Percentiles rank a stretch among this genome's conserved stretches.
Evolutionary conservation across 2,113 vertebrate species (phyloP).

Genomic region (Saguinus midas): DNA sequence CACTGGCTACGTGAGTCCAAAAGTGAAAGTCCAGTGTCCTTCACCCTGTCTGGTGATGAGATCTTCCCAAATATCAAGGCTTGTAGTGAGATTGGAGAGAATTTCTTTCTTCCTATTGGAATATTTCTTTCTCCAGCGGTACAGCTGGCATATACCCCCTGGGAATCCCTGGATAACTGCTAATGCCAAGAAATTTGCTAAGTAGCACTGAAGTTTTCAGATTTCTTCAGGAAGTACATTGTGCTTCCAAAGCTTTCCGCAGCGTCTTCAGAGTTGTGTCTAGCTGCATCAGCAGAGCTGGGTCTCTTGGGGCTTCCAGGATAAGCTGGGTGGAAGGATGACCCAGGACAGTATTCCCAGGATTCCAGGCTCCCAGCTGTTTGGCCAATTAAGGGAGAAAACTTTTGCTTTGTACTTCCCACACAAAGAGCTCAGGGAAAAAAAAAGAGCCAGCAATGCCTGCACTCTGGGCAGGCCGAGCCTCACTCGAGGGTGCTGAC

Average conservation of each 20-base stretch:
- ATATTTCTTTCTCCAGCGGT: not conserved
- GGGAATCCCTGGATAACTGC: not conserved
- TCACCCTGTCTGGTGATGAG: not conserved
- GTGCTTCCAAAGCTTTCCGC: not conserved
- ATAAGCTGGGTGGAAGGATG: not conserved
- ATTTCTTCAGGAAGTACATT: not conserved
- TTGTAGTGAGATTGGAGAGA: not conserved
- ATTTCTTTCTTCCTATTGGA: not conserved
- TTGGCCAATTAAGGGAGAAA: conserved; percentile 58
- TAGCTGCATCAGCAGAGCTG: conserved; percentile 11
- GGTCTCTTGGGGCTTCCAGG: conserved; percentile 15
- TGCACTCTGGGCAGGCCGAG: not conserved
- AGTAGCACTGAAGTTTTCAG: not conserved
- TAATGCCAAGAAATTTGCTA: conserved; percentile 15
- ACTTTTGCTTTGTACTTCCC: conserved; percentile 27
- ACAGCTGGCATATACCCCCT: too few species aligned
- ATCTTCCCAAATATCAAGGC: not conserved
- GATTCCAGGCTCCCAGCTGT: not conserved
- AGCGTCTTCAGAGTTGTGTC: not conserved
- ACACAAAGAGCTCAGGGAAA: not conserved
- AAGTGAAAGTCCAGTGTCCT: not conserved
- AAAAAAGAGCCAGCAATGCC: not conserved
- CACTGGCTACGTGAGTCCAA: not conserved
- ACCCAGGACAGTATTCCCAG: conserved; percentile 30
- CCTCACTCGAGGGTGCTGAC: conserved; percentile 33